A percentile compares a stretch with the other conserved stretches of the same genome.
Conservation (phyloP, 1,140 invertebrate species). For the Akabosia matsudoensis region DNA sequence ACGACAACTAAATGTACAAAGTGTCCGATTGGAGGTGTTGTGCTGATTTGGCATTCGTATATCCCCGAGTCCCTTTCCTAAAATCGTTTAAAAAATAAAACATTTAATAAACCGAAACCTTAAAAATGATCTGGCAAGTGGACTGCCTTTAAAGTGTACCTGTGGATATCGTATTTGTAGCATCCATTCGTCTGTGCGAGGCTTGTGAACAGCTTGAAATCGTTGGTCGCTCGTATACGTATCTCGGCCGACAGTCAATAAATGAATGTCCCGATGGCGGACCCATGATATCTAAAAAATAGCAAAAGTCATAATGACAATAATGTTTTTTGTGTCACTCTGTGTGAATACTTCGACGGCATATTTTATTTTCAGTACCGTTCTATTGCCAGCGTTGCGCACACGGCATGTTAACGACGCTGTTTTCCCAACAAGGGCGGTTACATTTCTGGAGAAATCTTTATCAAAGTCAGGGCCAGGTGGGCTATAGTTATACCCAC, state of each 20-base stretch:
- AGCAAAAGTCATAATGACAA: no score
- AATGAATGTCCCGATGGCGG: slow-evolving; percentile 76
- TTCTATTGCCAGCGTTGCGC: slow-evolving; percentile 72
- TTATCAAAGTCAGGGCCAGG: slow-evolving; percentile 68
- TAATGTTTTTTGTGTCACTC: no score
- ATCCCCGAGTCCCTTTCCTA: no score
- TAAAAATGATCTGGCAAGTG: no score
- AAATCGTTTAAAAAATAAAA: no score
- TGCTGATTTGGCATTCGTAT: slow-evolving; percentile 78
- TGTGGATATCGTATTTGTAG: slow-evolving; percentile 71
- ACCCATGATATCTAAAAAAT: slow-evolving; percentile 91
- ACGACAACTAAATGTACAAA: slow-evolving; percentile 72
- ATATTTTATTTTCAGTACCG: no score
- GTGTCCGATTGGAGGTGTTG: slow-evolving; percentile 76
- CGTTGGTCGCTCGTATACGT: slow-evolving; percentile 82
- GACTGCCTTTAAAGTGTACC: no score
- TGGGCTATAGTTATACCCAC: slow-evolving; percentile 42
- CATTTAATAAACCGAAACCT: no score
- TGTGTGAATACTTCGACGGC: no score
- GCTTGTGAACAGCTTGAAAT: slow-evolving; percentile 58
- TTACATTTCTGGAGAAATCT: slow-evolving; percentile 71
- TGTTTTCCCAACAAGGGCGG: slow-evolving; percentile 72
- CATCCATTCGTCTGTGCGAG: slow-evolving; percentile 61
- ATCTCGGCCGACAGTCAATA: slow-evolving; percentile 76
- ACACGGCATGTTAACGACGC: slow-evolving; percentile 74